phyloP scores from a whole-genome alignment of 2,113 vertebrate species.

The Pseudonaja textilis region DNA sequence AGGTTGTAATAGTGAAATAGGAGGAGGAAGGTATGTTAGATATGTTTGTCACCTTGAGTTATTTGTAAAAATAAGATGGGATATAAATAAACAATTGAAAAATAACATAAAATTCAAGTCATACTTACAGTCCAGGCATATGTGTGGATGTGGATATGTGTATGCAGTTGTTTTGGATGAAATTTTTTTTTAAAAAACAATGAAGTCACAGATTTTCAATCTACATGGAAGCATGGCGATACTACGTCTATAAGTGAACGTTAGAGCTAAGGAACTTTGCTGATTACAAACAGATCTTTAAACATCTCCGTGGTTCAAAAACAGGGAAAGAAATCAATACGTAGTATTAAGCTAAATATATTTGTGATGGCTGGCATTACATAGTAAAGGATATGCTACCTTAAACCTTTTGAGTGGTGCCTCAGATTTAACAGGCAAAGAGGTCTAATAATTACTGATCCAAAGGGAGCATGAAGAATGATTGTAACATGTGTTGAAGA shows the following conservation, averaged over 20 bases:
- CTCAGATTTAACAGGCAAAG: fast-evolving
- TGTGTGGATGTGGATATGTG: not conserved
- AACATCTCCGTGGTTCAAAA: not conserved
- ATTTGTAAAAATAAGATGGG: not conserved
- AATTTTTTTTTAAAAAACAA: too few species aligned
- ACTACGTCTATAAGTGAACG: fast-evolving
- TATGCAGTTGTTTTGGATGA: not conserved
- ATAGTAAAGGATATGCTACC: not conserved
- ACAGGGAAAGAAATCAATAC: not conserved
- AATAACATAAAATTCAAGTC: not conserved
- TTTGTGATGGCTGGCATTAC: not conserved
- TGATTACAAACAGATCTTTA: fast-evolving
- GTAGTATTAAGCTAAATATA: not conserved
- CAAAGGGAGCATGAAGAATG: not conserved
- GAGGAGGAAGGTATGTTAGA: not conserved
- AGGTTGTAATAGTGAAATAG: not conserved
- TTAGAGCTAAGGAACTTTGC: not conserved
- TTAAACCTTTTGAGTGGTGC: not conserved
- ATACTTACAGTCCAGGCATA: not conserved
- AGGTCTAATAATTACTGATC: fast-evolving
- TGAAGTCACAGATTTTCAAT: fast-evolving
- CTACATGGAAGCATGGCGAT: not conserved
- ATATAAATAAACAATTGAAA: not conserved
- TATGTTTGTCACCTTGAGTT: not conserved
- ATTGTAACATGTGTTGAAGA: not conserved